phyloP scores from a whole-genome alignment of 1,140 invertebrate species.

The Bicyclus anynana region DNA sequence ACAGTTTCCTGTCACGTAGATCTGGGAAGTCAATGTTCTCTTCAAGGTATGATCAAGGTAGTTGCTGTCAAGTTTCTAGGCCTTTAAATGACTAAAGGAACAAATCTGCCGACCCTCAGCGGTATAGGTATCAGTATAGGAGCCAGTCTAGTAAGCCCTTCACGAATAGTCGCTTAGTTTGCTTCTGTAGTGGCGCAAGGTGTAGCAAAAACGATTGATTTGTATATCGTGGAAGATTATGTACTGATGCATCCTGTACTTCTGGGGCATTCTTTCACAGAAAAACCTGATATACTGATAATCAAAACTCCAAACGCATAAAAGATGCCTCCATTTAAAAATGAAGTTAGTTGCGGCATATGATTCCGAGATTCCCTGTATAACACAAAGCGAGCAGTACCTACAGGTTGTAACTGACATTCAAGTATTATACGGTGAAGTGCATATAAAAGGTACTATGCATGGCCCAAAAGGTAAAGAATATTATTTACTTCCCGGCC shows the following conservation, averaged over 20 bases:
- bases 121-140: too few species aligned
- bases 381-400: neutral
- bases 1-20: slow-evolving; percentile 5
- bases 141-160: neutral
- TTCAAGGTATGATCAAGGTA: slow-evolving; percentile 12
- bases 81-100: neutral
- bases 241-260: slow-evolving; percentile 10
- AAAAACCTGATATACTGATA: slow-evolving; percentile 14
- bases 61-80: neutral
- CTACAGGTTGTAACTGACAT: neutral
- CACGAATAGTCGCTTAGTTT: neutral
- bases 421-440: neutral
- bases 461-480: slow-evolving; percentile 6
- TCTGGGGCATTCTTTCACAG: slow-evolving; percentile 23
- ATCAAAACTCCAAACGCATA: slow-evolving; percentile 14
- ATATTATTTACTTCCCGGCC: slow-evolving; percentile 9
- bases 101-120: slow-evolving; percentile 7
- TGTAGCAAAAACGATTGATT: neutral
- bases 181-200: slow-evolving; percentile 9
- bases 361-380: slow-evolving; percentile 5
- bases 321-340: slow-evolving; percentile 13
- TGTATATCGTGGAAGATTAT: slow-evolving; percentile 6
- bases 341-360: slow-evolving; percentile 8
- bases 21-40: slow-evolving; percentile 20
- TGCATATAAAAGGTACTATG: slow-evolving; percentile 2